A percentile compares a stretch with the other conserved stretches of the same genome.
These are phyloP conservation scores for Nymphalis polychloros DNA, from an alignment of 2,888 invertebrate genomes.

Conservation along the genomic window DNA sequence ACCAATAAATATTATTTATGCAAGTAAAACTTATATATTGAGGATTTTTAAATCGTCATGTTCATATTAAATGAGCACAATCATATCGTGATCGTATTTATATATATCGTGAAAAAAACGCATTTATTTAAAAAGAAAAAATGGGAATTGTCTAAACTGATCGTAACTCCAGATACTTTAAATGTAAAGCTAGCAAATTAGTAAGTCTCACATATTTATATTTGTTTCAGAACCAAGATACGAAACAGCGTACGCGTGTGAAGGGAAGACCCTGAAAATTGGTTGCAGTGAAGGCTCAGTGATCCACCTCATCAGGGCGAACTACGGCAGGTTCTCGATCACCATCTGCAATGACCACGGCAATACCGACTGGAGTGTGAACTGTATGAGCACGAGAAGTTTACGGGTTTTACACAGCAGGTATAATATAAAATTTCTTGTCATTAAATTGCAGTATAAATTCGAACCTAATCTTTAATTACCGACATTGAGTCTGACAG, in stretches of 20 bases:
- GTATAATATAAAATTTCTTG: conserved; percentile 51
- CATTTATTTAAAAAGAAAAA: too few relatives aligned
- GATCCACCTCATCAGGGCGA: conserved; percentile 95
- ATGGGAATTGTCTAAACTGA: too few relatives aligned
- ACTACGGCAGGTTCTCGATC: conserved; percentile 97
- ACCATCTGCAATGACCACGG: conserved; percentile 98
- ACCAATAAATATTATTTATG: too few relatives aligned
- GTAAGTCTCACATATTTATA: not conserved
- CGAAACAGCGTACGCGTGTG: conserved; percentile 96
- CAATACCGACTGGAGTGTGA: conserved; percentile 97
- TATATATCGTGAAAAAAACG: too few relatives aligned
- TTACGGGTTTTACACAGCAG: conserved; percentile 93
- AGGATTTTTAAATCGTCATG: too few relatives aligned
- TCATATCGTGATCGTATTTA: too few relatives aligned
- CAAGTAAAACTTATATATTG: too few relatives aligned
- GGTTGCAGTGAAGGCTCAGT: conserved; percentile 94
- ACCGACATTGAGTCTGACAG: too few relatives aligned
- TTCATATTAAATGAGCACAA: too few relatives aligned
- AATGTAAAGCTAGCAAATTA: not conserved
- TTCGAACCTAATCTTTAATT: too few relatives aligned
- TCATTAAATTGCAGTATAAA: too few relatives aligned
- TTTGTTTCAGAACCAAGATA: conserved; percentile 88
- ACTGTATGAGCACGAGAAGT: conserved; percentile 96
- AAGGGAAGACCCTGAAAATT: conserved; percentile 93
- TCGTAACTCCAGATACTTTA: too few relatives aligned